These are phyloP conservation scores for Hipparchia sbordonii DNA, from an alignment of 2,888 invertebrate genomes.

Conservation along the genomic window DNA sequence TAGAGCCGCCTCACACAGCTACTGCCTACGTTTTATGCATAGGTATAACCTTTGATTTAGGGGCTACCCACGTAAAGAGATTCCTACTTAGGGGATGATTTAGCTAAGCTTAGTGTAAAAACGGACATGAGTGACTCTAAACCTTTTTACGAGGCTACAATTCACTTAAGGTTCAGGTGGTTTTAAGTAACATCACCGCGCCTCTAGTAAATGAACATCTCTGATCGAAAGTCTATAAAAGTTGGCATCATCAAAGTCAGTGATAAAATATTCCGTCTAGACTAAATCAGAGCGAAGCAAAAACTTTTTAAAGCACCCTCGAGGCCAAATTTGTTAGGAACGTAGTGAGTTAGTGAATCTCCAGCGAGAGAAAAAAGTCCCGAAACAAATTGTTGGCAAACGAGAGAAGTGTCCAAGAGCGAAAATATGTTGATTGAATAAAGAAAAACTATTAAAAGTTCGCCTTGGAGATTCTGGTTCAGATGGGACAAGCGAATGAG, in stretches of 20 bases:
- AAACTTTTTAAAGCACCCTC: constrained; percentile 67
- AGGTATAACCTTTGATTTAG: too few relatives aligned
- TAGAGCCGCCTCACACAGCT: too few relatives aligned
- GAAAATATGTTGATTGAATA: constrained; percentile 82
- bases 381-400: constrained; percentile 80
- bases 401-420: constrained; percentile 77
- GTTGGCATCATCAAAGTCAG: constrained; percentile 42
- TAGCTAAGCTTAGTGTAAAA: too few relatives aligned
- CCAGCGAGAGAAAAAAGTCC: constrained; percentile 67
- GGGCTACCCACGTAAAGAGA: too few relatives aligned
- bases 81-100: too few relatives aligned
- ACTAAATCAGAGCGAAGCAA: constrained; percentile 57
- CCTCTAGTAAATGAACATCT: not conserved
- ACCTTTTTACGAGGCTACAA: too few relatives aligned
- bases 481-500: constrained; percentile 62
- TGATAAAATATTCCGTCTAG: constrained; percentile 64
- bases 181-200: not conserved
- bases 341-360: constrained; percentile 60
- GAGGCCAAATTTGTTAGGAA: constrained; percentile 72
- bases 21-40: too few relatives aligned
- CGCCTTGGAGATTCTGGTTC: constrained; percentile 66
- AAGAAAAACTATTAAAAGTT: constrained; percentile 82
- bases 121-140: too few relatives aligned
- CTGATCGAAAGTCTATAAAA: constrained; percentile 34
- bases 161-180: not conserved